Evolutionary conservation across 2,888 invertebrate genomes (phyloP).

Genomic region (Ypsolopha scabrella): DNA sequence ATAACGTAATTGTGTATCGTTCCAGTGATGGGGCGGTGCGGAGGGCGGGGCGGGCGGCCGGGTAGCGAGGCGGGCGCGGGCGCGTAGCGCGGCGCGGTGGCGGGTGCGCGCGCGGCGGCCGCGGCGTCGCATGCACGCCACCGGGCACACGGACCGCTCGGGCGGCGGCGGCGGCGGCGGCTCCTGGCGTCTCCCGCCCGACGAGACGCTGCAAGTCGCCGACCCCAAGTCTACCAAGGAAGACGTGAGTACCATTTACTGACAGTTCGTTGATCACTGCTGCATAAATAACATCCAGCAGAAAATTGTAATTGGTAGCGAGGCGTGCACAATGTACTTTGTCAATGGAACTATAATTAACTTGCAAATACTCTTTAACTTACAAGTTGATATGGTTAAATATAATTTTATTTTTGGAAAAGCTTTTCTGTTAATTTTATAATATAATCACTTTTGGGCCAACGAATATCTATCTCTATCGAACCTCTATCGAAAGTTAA

Average conservation of each 20-base stretch:
- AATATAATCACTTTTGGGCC: no score
- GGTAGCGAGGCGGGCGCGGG: conserved; percentile 26
- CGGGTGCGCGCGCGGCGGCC: conserved; percentile 72
- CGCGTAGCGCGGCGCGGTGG: conserved; percentile 67
- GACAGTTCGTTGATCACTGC: background rate
- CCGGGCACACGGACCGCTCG: conserved; percentile 88
- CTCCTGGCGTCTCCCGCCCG: conserved; percentile 92
- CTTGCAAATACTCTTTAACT: no score
- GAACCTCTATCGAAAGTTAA: no score
- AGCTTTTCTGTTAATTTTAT: no score
- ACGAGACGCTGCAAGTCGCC: conserved; percentile 92
- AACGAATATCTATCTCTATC: no score
- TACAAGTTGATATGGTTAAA: no score
- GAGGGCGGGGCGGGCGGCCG: conserved; percentile 26
- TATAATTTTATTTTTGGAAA: no score
- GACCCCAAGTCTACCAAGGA: conserved; percentile 86
- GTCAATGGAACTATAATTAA: no score
- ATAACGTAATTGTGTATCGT: conserved; percentile 4
- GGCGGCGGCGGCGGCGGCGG: conserved; percentile 72
- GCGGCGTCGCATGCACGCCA: conserved; percentile 84
- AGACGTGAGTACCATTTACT: conserved; percentile 47
- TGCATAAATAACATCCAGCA: no score
- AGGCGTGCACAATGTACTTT: no score
- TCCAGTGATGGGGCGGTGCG: conserved; percentile 38
- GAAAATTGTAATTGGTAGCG: no score